Percentiles rank a stretch among this genome's conserved stretches.
Conservation (phyloP, 1,140 invertebrate species). For the Gyrodactylus bullatarudis region DNA sequence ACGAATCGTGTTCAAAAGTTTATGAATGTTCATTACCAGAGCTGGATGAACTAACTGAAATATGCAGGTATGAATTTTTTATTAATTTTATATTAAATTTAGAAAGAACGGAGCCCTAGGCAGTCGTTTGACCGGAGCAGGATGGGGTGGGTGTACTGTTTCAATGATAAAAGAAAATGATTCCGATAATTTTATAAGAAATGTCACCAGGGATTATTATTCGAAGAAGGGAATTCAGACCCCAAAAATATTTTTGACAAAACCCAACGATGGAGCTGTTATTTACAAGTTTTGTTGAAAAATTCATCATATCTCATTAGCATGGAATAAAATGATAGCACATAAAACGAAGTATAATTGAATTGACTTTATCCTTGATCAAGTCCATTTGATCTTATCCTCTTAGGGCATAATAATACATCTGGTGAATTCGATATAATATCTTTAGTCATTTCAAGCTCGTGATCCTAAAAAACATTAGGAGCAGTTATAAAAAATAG, state of each 20-base stretch:
- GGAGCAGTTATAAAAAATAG: too few species aligned
- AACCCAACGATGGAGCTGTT: background rate
- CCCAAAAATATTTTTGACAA: background rate
- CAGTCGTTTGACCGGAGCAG: constrained; percentile 51
- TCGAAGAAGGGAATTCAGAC: constrained; percentile 4
- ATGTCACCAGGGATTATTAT: constrained; percentile 35
- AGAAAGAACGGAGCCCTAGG: constrained; percentile 34
- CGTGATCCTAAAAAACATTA: too few species aligned
- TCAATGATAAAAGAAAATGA: constrained; percentile 36
- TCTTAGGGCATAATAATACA: too few species aligned
- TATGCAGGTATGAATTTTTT: constrained; percentile 32
- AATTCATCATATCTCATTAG: too few species aligned
- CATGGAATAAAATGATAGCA: too few species aligned
- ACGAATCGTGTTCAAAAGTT: constrained; percentile 40
- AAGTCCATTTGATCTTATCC: too few species aligned
- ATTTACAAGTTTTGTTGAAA: background rate
- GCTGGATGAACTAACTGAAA: constrained; percentile 43
- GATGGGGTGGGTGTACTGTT: constrained; percentile 79
- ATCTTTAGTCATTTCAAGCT: too few species aligned
- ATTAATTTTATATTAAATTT: too few species aligned
- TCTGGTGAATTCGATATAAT: too few species aligned
- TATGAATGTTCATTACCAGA: constrained; percentile 74
- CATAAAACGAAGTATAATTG: too few species aligned
- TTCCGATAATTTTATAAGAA: constrained; percentile 32
- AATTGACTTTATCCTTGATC: too few species aligned